phyloP scores from a whole-genome alignment of 1,140 invertebrate genomes.

The Lysiphlebus fabarum region DNA sequence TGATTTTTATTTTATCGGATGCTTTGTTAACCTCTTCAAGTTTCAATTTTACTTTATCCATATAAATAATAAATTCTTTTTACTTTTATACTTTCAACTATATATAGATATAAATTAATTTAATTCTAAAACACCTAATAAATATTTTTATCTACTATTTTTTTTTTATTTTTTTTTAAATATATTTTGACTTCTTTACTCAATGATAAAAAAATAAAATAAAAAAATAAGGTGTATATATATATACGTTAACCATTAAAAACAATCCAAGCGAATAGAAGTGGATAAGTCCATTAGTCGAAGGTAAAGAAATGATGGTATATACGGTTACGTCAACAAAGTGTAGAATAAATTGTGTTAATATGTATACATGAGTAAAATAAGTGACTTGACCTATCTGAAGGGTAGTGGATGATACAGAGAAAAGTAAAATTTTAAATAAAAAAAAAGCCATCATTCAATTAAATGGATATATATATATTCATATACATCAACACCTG shows the following conservation, averaged over 20 bases:
- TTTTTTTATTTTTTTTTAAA: background rate
- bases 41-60: background rate
- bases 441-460: too few species aligned
- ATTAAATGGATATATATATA: too few species aligned
- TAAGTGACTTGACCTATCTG: too few species aligned
- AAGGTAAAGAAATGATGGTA: background rate
- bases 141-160: too few species aligned
- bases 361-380: background rate
- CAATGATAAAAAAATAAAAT: too few species aligned
- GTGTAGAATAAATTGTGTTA: background rate
- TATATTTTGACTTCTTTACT: background rate
- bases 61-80: background rate
- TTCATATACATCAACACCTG: too few species aligned
- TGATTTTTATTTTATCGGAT: background rate
- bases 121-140: too few species aligned
- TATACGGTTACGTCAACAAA: background rate
- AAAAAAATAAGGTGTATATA: background rate
- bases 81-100: background rate
- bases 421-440: too few species aligned
- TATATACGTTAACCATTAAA: slow-evolving; percentile 3
- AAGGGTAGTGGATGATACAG: too few species aligned
- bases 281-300: slow-evolving; percentile 19
- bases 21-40: too few species aligned
- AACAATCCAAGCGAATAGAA: background rate
- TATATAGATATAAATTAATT: background rate